phyloP scores from a whole-genome alignment of 2,888 invertebrate species.

The Drosophila maculinotata region DNA sequence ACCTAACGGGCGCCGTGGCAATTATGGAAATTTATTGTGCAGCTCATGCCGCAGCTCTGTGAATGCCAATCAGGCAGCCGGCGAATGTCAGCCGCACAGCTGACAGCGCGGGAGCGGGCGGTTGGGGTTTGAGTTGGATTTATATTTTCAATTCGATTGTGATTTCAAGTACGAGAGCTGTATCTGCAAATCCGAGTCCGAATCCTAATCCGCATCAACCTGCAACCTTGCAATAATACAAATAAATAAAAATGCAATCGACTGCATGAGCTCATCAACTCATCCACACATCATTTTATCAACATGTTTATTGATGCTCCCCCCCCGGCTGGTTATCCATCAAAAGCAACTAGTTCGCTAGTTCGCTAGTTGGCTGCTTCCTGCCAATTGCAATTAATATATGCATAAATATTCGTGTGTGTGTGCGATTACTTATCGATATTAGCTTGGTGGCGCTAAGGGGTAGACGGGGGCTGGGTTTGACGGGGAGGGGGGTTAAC shows the following conservation, averaged over 20 bases:
- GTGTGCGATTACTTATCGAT: conserved; percentile 31
- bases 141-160: conserved; percentile 22
- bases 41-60: conserved; percentile 55
- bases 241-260: conserved; percentile 20
- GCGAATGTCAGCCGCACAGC: conserved; percentile 34
- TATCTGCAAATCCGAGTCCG: conserved; percentile 23
- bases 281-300: conserved; percentile 19
- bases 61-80: conserved; percentile 66
- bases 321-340: conserved; percentile 45
- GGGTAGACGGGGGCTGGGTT: too few relatives aligned
- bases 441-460: conserved; percentile 14
- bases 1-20: conserved; percentile 68
- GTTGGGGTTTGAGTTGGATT: background rate
- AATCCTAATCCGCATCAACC: conserved; percentile 20
- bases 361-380: conserved; percentile 24
- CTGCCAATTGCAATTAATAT: conserved; percentile 54
- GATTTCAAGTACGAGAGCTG: conserved; percentile 51
- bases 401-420: conserved; percentile 41
- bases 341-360: conserved; percentile 21
- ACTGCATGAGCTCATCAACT: conserved; percentile 49
- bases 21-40: conserved; percentile 79
- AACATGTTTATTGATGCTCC: conserved; percentile 41
- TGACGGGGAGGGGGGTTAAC: too few relatives aligned
- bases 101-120: background rate
- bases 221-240: conserved; percentile 42